These are phyloP conservation scores for Ispidina picta DNA, from an alignment of 2,797 vertebrate genomes.

Conservation along the genomic window DNA sequence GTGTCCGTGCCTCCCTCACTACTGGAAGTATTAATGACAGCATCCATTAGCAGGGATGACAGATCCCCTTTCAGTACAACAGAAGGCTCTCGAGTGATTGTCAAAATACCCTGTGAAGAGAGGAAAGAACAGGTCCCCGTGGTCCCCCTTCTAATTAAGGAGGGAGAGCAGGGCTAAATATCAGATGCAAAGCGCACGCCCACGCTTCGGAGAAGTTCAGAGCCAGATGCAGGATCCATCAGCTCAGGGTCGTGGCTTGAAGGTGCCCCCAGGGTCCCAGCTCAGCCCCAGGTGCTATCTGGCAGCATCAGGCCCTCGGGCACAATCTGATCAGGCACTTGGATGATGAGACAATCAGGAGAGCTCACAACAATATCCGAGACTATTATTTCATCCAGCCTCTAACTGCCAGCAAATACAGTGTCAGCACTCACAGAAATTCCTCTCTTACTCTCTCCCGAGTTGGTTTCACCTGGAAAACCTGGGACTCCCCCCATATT, in stretches of 20 bases:
- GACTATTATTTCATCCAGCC: not conserved
- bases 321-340: rapidly evolving
- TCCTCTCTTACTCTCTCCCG: rapidly evolving
- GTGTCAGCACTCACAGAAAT: not conserved
- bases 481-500: not conserved
- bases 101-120: not conserved
- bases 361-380: rapidly evolving
- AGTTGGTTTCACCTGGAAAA: rapidly evolving
- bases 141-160: not conserved
- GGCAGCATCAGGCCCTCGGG: not conserved
- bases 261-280: not conserved
- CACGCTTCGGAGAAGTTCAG: not conserved
- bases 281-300: not conserved
- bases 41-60: constrained; percentile 25
- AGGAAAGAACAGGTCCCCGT: not conserved
- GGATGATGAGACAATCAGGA: not conserved
- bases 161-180: not conserved
- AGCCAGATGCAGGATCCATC: not conserved
- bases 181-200: not conserved
- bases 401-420: not conserved
- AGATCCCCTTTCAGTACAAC: constrained; percentile 40
- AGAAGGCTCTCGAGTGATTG: constrained; percentile 9
- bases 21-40: constrained; percentile 15
- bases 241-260: not conserved
- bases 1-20: not conserved